Conservation (phyloP, 2,113 vertebrate genomes). For the Syngnathus scovelli region DNA sequence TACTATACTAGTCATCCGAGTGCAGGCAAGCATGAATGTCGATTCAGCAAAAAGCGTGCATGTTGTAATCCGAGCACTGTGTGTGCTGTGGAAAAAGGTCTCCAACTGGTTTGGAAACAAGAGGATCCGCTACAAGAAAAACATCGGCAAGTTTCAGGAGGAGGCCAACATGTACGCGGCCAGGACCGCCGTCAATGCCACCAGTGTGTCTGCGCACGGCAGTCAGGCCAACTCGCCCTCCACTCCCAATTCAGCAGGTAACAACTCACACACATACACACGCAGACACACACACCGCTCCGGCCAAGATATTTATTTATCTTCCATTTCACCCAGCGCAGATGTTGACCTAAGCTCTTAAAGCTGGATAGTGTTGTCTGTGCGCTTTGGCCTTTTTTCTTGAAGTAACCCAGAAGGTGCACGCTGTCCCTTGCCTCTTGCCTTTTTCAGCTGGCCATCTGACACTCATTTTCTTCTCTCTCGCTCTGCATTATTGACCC, state of each 20-base stretch:
- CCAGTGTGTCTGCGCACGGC: constrained; percentile 94
- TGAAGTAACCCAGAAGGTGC: constrained; percentile 29
- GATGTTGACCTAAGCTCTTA: constrained; percentile 4
- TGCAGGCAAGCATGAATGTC: not conserved
- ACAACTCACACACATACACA: constrained; percentile 19
- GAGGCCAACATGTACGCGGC: constrained; percentile 99
- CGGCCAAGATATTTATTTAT: not conserved
- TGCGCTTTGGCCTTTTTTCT: constrained; percentile 34
- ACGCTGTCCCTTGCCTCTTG: constrained; percentile 19
- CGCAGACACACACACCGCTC: too few relatives aligned
- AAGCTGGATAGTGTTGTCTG: not conserved
- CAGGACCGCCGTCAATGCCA: constrained; percentile 93
- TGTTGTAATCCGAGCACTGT: not conserved
- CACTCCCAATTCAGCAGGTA: constrained; percentile 98
- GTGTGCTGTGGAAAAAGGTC: constrained; percentile 70
- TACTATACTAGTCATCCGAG: too few relatives aligned
- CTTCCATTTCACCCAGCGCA: not conserved
- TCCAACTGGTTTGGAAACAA: constrained; percentile 99
- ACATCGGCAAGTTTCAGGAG: constrained; percentile 99
- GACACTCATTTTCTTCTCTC: constrained; percentile 26
- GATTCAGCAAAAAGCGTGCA: not conserved
- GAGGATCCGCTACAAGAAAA: constrained; percentile 99
- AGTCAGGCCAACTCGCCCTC: constrained; percentile 99
- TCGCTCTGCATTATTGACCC: constrained; percentile 59
- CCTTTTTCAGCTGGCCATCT: constrained; percentile 20